These are phyloP conservation scores for Argopecten irradians DNA, from an alignment of 1,140 invertebrate genomes.

Conservation along the genomic window DNA sequence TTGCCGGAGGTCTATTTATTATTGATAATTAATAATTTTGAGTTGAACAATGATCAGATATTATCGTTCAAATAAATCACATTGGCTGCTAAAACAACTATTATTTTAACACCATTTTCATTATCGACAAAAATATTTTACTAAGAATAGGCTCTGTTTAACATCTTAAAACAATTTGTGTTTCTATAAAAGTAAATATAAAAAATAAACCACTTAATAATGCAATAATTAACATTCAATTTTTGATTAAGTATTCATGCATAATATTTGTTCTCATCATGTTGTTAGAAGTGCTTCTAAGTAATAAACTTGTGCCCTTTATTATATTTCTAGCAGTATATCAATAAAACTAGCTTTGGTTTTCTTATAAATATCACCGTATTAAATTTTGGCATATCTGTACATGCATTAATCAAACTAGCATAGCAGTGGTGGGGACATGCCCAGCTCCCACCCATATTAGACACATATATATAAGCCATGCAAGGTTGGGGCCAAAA, in stretches of 20 bases:
- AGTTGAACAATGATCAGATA: too few species aligned
- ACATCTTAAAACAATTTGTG: neutral
- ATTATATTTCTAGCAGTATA: neutral
- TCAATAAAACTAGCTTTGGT: neutral
- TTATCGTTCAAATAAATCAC: too few species aligned
- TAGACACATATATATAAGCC: neutral
- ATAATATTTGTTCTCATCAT: slow-evolving; percentile 1
- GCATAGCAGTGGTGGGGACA: neutral
- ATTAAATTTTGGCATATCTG: neutral
- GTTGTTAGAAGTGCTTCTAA: neutral
- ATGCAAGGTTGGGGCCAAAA: neutral
- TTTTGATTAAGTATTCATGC: neutral
- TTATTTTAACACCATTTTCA: too few species aligned
- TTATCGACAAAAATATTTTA: neutral
- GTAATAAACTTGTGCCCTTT: neutral
- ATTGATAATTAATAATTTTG: too few species aligned
- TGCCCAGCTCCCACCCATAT: neutral
- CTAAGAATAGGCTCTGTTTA: neutral
- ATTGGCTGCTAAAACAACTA: too few species aligned
- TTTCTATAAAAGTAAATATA: neutral
- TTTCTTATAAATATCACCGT: neutral
- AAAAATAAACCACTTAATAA: neutral
- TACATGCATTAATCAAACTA: neutral
- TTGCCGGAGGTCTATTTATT: too few species aligned
- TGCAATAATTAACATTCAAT: neutral